Evolutionary conservation across 2,113 vertebrate species (phyloP).

Genomic region (Capreolus pygargus): DNA sequence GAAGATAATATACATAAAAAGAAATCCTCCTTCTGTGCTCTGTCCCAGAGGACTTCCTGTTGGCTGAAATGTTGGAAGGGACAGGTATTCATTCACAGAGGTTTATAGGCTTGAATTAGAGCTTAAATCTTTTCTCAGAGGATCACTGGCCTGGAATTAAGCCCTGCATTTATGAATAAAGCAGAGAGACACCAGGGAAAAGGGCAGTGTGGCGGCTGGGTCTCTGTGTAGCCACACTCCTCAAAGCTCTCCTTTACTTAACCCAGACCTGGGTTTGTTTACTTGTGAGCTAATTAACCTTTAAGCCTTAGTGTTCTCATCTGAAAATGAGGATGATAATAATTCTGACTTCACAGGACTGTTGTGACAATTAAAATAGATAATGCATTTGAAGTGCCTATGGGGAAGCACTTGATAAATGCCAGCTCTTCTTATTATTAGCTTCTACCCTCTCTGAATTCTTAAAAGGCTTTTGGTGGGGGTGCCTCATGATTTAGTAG

Average conservation of each 20-base stretch:
- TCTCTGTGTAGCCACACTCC: not conserved
- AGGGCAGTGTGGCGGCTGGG: not conserved
- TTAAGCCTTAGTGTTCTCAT: not conserved
- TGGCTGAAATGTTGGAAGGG: not conserved
- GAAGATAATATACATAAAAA: constrained; percentile 6
- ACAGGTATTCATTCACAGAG: constrained; percentile 31
- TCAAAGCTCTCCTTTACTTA: not conserved
- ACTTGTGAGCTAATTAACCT: constrained; percentile 33
- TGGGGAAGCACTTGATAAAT: constrained; percentile 6
- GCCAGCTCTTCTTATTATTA: not conserved
- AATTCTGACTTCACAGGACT: not conserved
- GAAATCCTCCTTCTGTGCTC: not conserved
- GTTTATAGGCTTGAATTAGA: not conserved
- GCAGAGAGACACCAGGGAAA: not conserved
- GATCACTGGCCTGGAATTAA: not conserved
- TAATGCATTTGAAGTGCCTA: not conserved
- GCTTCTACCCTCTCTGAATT: constrained; percentile 2
- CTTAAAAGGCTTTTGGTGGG: constrained; percentile 20
- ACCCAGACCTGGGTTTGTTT: constrained; percentile 36
- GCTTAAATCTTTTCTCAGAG: not conserved
- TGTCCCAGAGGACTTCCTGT: not conserved
- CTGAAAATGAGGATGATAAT: constrained; percentile 12
- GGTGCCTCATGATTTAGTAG: not conserved
- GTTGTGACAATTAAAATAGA: not conserved
- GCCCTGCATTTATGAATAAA: constrained; percentile 12